Evolutionary conservation across 2,113 vertebrate genomes (phyloP).

Genomic region (Galemys pyrenaicus): DNA sequence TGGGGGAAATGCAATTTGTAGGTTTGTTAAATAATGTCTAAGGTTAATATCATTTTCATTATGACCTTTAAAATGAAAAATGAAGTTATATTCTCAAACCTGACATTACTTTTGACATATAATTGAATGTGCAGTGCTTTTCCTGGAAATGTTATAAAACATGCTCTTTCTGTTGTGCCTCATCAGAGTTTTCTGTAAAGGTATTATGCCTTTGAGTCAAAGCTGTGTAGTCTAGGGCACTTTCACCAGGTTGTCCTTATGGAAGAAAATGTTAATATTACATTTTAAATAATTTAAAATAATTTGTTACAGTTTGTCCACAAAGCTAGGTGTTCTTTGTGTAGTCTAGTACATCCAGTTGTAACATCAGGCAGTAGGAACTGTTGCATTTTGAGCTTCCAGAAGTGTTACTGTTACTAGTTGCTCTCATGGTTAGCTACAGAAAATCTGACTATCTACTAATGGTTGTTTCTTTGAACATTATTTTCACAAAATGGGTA

Average conservation of each 20-base stretch:
- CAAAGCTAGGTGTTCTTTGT: neutral
- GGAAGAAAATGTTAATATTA: neutral
- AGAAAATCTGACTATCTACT: neutral
- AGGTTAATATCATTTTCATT: neutral
- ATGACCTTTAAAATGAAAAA: conserved; percentile 31
- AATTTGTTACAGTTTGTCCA: neutral
- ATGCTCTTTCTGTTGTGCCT: neutral
- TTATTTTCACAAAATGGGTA: neutral
- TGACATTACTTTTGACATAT: neutral
- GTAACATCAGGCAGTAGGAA: neutral
- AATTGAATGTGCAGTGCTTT: neutral
- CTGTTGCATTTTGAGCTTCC: neutral
- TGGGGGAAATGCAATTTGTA: conserved; percentile 19
- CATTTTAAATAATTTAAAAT: neutral
- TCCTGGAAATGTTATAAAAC: neutral
- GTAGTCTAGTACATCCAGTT: neutral
- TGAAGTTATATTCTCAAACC: neutral
- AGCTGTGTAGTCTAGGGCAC: neutral
- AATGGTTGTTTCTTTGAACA: neutral
- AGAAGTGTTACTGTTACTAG: neutral
- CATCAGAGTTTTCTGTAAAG: neutral
- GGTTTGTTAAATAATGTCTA: conserved; percentile 53
- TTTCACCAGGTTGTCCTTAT: neutral
- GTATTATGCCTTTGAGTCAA: neutral
- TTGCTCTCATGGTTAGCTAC: neutral